Evolutionary conservation across 2,113 vertebrate genomes (phyloP), one percentile per base, ranked within the genome.

Genomic region (Corydoras maculifer): DNA sequence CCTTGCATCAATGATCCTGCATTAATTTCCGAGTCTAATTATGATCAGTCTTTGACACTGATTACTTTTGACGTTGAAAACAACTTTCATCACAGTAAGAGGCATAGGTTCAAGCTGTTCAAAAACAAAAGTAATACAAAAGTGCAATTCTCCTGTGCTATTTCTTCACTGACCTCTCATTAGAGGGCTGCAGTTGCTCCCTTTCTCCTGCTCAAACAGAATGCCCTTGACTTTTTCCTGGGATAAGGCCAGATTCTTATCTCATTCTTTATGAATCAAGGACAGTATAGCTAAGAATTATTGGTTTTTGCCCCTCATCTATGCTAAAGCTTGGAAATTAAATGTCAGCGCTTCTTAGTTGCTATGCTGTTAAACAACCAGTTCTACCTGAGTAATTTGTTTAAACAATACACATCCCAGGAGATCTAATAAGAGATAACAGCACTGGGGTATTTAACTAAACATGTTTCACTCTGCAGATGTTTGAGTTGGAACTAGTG

Each of bases 1-100:
- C 35, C 50, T 66, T 72, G 65, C 73, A 68, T 67, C 74, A 65
- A 58, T 74, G 69, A 69, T 66, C 35, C 64, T 74, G 51, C 53
- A 76, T 71, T 78, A 57, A 68, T 53, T 65, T 78, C 58, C 53
- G 62, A 62, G 62, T 72, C 32, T 68, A 70, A 62, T 51, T 18
- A 57, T 59, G 74, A 67, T 59, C 48, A 8, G 31, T 48, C 35
- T 48, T 32, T 67, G 72, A 66, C 60, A 15, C 65, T 66, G 58
- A 75, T 75, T 60, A 59, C 68, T 63, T 72, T 63, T 63, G 65
- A 61, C 55, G 71, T 14, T 61, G 58, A 51, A 29, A 58, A 65
- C 31, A 67, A 35, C 10, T 8, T 74, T 72, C 72, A 65, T 64
- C 62, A 65, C 15, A 74, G 60, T 50, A 60, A n/a, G 30, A 31